Base-by-base conservation (phyloP, 2,797 vertebrate genomes). In the Myiotriccus ornatus region DNA sequence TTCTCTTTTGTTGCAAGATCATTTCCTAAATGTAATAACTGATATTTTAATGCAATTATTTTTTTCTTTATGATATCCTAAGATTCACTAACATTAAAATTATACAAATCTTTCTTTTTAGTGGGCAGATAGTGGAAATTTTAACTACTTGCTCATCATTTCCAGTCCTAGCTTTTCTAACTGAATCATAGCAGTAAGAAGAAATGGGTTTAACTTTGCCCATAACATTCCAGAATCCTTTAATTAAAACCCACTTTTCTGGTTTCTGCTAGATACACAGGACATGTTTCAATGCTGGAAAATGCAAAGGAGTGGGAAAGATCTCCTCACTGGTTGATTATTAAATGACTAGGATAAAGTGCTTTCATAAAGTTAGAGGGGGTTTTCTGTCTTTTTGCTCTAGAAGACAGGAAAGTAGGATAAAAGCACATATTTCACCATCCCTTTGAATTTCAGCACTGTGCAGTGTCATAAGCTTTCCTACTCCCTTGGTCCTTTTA, bases 1-100 rank as follows among this genome's bases (percentile, higher is more conserved):
- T 84, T 35, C 46, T 82, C 27, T 84, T 87, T 32, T 70, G 21
- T 37, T 73, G 27, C 23, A 78, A 44, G 22, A 76, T 69, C 75
- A 84, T 87, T 87, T 94, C 74, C 25, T 90, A 69, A 75, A 73
- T 43, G 18, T 34, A 87, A 56, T 10, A 64, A 22, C 18, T 78
- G 53, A 74, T 39, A 69, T 81, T 74, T 30, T 71, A 90, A 82
- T 56, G 16, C 11, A 55, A 64, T 91, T 96, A 34, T 86, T 92
- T 92, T 83, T 89, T 92, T 94, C 69, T 82, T 82, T 52, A 50
- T 43, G 41, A 93, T 81, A 97, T 95, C 65, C 63, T 94, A 68
- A 87, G 64, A 69, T 78, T 93, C 23, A 52, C 47, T 59, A 47
- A 49, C 57, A 24, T 63, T 95, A 86, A 88, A 84, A 69, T 68